Evolutionary conservation across 2,113 vertebrate species (phyloP).

Genomic region (Scatophagus argus): DNA sequence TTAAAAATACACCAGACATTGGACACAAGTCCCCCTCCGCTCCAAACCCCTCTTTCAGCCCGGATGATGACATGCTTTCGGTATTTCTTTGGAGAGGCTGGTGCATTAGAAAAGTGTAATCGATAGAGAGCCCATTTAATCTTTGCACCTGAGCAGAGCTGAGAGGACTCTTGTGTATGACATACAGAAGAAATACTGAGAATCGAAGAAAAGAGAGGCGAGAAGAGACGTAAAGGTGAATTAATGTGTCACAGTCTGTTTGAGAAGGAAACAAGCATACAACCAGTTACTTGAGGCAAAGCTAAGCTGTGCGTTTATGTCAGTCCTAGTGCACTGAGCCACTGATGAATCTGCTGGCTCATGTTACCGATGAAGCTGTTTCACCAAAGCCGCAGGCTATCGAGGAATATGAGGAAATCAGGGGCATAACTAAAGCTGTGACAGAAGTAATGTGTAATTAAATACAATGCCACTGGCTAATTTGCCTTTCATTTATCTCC

Average conservation of each 20-base stretch:
- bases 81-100: slow-evolving; percentile 65
- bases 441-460: slow-evolving; percentile 76
- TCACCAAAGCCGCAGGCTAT: slow-evolving; percentile 53
- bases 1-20: slow-evolving; percentile 56
- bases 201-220: slow-evolving; percentile 54
- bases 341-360: slow-evolving; percentile 67
- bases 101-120: slow-evolving; percentile 76
- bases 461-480: slow-evolving; percentile 67
- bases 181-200: slow-evolving; percentile 32
- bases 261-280: slow-evolving; percentile 51
- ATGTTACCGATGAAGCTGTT: slow-evolving; percentile 61
- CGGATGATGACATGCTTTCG: slow-evolving; percentile 62
- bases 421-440: slow-evolving; percentile 63
- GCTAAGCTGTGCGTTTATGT: slow-evolving; percentile 54
- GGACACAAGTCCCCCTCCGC: slow-evolving; percentile 36
- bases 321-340: slow-evolving; percentile 53
- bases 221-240: slow-evolving; percentile 58
- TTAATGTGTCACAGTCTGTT: slow-evolving; percentile 57
- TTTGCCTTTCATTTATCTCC: slow-evolving; percentile 69
- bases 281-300: slow-evolving; percentile 45
- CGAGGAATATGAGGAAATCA: slow-evolving; percentile 58
- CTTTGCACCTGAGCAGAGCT: slow-evolving; percentile 62
- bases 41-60: slow-evolving; percentile 48
- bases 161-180: slow-evolving; percentile 53
- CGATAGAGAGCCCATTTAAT: slow-evolving; percentile 78